Conservation (phyloP, 2,797 vertebrate species). For the Malurus leucopterus region DNA sequence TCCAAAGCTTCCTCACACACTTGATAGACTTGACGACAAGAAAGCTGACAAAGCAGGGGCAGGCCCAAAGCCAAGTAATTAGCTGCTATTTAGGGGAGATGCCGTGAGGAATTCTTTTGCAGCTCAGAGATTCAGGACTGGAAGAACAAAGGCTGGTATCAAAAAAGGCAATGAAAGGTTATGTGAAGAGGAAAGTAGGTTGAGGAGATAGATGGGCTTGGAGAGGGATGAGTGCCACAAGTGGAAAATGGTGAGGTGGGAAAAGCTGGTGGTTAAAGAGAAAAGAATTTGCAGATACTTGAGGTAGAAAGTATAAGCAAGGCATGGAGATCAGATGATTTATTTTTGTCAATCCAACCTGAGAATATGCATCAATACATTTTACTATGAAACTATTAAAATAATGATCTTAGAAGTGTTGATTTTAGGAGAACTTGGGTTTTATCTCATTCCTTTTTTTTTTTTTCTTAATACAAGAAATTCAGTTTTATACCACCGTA, state of each 20-base stretch:
- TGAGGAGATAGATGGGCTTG: not conserved
- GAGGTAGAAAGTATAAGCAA: not conserved
- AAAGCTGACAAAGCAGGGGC: not conserved
- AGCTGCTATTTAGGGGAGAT: not conserved
- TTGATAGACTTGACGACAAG: not conserved
- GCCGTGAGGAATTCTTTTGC: not conserved
- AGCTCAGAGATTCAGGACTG: not conserved
- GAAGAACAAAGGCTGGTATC: not conserved
- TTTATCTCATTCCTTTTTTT: not conserved
- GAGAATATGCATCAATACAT: not conserved
- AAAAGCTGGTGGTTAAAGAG: not conserved
- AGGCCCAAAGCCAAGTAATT: slow-evolving; percentile 16
- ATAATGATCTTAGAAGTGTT: not conserved
- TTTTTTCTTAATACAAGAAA: not conserved
- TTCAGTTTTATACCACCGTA: not conserved
- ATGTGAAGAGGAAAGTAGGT: not conserved
- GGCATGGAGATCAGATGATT: not conserved
- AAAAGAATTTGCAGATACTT: not conserved
- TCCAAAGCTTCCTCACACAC: not conserved
- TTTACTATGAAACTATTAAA: not conserved
- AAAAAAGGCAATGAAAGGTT: not conserved
- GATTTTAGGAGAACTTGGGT: not conserved
- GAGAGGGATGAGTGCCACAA: not conserved
- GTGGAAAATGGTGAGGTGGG: not conserved
- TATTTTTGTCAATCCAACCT: not conserved